Conservation (phyloP, 64 coral and sea anemone species). For the Cladopsammia gracilis region DNA sequence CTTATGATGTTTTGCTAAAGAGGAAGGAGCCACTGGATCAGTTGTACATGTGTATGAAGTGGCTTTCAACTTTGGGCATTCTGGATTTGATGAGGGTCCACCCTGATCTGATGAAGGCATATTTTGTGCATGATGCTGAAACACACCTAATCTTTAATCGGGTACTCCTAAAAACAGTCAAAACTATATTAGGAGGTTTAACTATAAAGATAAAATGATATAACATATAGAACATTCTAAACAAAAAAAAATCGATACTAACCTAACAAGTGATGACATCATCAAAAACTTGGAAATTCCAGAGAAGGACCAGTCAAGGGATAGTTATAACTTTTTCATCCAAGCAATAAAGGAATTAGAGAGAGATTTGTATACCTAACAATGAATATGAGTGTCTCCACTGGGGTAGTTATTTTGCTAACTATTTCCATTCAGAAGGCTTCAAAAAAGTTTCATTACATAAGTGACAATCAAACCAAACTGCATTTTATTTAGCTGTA, state of each 20-base stretch:
- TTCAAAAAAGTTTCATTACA: no score
- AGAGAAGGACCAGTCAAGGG: background rate
- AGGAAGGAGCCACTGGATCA: slow-evolving; percentile 40
- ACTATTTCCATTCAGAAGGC: no score
- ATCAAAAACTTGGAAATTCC: background rate
- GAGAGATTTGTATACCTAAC: background rate
- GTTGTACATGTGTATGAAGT: slow-evolving; percentile 18
- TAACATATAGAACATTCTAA: no score
- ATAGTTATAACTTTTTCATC: background rate
- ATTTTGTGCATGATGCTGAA: background rate
- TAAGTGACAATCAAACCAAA: no score
- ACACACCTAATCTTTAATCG: no score
- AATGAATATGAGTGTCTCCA: no score
- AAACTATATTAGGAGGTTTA: no score
- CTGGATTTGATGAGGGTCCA: slow-evolving; percentile 7
- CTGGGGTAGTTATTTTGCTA: no score
- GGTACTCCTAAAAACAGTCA: no score
- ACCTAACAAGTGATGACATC: slow-evolving; percentile 17
- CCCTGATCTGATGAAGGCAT: slow-evolving; percentile 31
- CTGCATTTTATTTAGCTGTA: no score
- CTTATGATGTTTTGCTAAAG: slow-evolving; percentile 16
- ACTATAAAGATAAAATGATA: no score
- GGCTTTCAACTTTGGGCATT: slow-evolving; percentile 37
- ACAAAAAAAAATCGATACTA: no score
- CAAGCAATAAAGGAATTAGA: slow-evolving; percentile 14